Base-by-base conservation (phyloP, 30 jellyfish, hydroid and myxozoan species). In the Aurelia sp. region DNA sequence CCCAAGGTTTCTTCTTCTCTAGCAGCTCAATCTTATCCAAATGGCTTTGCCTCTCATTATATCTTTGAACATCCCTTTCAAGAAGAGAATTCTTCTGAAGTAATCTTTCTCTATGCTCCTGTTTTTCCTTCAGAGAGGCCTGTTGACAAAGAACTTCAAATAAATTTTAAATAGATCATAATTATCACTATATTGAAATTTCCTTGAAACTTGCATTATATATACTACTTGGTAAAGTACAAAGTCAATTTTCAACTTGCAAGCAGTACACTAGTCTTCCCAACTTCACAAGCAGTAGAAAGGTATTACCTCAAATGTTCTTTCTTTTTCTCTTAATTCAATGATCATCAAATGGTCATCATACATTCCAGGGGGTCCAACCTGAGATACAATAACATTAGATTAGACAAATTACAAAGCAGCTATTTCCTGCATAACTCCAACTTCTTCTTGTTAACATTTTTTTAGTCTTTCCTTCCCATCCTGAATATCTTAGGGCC, bases 1-100 rank as follows among this genome's bases (percentile, higher is more conserved):
- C 97, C 98, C 98, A 92, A 0, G 98, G 98, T 51, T 74, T 86
- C 79, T 92, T 92, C 92, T 78, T 92, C 61, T 92, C 96, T 2
- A 92, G 87, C 40, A 79, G 70, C 18, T 81, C 74, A 66, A 92
- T 71, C 68, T 53, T 74, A 10, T 92, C 96, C 63, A 78, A 51
- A 73, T 86, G 98, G 70, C 86, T 92, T 62, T 92, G 97, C 22
- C 98, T 66, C 53, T 92, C 98, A 7, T 80, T 70, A 78, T 50
- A 87, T 61, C 98, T 74, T 58, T 92, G 87, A 22, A 86, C 98
- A 20, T 92, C 98, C 44, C 98, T 80, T 52, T 92, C 92, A 6
- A 92, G 89, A 51, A 79, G 71, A 12, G 86, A 72, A 73, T 92
- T 92, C 63, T 88, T 74, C 81, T 87, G 96, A 44, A 44, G 76